phyloP scores from a whole-genome alignment of 1,140 invertebrate species.

The Drosophila sechellia region DNA sequence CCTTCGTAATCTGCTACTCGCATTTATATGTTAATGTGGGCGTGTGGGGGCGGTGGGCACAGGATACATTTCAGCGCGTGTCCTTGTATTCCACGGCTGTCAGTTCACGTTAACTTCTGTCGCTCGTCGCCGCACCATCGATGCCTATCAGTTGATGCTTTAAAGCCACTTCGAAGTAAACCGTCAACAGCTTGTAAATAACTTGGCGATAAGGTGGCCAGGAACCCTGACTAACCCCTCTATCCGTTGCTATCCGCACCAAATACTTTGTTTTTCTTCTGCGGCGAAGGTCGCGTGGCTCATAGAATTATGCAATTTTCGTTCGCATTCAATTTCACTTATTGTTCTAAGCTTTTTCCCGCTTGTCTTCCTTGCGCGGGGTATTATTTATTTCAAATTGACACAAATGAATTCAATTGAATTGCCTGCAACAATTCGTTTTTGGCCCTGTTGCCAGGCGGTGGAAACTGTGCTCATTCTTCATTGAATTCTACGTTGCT shows the following conservation, averaged over 20 bases:
- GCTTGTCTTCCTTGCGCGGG: constrained; percentile 17
- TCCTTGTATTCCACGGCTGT: constrained; percentile 42
- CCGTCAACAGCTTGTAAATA: constrained; percentile 23
- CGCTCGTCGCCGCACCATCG: constrained; percentile 14
- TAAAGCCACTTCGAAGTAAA: constrained; percentile 25
- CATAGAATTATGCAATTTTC: constrained; percentile 74
- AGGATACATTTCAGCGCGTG: constrained; percentile 47
- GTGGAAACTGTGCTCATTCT: constrained; percentile 25
- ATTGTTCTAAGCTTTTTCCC: constrained; percentile 29
- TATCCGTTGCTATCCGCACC: constrained; percentile 17
- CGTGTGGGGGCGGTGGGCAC: constrained; percentile 4
- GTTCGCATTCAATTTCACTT: constrained; percentile 47
- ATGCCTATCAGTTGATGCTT: constrained; percentile 48
- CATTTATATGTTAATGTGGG: constrained; percentile 75
- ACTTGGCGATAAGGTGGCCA: constrained; percentile 14
- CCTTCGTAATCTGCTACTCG: constrained; percentile 55
- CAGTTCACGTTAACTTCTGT: constrained; percentile 41
- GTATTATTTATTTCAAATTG: constrained; percentile 77
- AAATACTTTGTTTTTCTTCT: constrained; percentile 29
- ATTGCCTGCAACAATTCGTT: constrained; percentile 57
- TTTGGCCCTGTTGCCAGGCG: constrained; percentile 51
- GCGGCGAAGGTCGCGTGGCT: constrained; percentile 68
- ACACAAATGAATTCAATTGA: constrained; percentile 82
- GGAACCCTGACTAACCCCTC: constrained; percentile 10
- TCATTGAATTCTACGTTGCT: constrained; percentile 9